A percentile compares a stretch with the other conserved stretches of the same genome.
Conservation (phyloP, 1,140 invertebrate genomes). For the Charaxes varanes region DNA sequence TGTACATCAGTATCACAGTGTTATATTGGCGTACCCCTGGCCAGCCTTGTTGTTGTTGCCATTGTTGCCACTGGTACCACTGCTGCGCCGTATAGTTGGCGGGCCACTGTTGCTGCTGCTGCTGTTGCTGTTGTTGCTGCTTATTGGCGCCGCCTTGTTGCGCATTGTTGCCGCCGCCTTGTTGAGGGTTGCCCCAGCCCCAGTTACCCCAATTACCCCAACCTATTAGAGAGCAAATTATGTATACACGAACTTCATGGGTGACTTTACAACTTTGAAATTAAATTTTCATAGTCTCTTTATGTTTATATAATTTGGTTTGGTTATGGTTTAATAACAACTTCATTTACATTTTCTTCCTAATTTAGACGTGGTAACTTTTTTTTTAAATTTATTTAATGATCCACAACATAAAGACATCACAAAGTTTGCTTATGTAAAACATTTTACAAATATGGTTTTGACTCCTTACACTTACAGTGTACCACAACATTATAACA, state of each 20-base stretch:
- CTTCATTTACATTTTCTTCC: too few species aligned
- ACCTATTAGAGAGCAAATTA: constrained; percentile 23
- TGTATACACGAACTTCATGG: neutral
- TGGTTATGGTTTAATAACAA: too few species aligned
- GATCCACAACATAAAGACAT: too few species aligned
- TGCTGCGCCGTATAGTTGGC: constrained; percentile 55
- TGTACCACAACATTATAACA: too few species aligned
- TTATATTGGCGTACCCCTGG: constrained; percentile 39
- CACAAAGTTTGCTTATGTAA: too few species aligned
- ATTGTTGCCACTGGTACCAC: constrained; percentile 68
- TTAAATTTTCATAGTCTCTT: too few species aligned
- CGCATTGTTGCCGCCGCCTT: constrained; percentile 10
- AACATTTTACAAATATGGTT: too few species aligned
- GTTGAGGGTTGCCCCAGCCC: constrained; percentile 36
- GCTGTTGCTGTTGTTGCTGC: constrained; percentile 17
- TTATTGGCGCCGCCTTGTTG: constrained; percentile 8
- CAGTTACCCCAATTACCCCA: constrained; percentile 51
- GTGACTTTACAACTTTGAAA: neutral
- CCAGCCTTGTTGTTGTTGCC: constrained; percentile 58
- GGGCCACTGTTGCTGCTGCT: constrained; percentile 37
- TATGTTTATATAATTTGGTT: too few species aligned
- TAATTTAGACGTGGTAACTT: too few species aligned
- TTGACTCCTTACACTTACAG: too few species aligned
- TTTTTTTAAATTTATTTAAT: too few species aligned
- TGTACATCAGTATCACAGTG: too few species aligned